Evolutionary conservation across 2,113 vertebrate genomes (phyloP), one percentile per base, ranked within the genome.

Genomic region (Pseudolaguvia tuberculata): DNA sequence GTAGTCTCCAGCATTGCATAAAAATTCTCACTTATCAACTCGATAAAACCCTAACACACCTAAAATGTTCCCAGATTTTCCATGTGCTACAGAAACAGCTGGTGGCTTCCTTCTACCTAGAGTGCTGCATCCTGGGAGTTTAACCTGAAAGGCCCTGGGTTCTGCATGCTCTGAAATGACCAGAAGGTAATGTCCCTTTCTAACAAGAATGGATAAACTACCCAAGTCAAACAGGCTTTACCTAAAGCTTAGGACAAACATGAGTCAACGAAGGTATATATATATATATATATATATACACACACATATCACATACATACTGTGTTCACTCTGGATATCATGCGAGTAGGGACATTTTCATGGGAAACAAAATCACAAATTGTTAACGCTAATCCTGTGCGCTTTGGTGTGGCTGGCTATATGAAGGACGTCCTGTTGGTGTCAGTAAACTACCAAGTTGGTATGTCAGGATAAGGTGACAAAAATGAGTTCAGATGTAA

Each of bases 141-240:
- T 45, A 0, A 70, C 23, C 69, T 63, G 50, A 56, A 82, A 20
- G 27, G 58, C 48, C 17, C 68, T 45, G 78, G 75, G 50, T 58
- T 48, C 12, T 27, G 39, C 58, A 6, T 21, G 75, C 80, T 76
- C 81, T 77, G 75, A 70, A 55, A 83, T 74, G 69, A 77, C 75
- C 70, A 84, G 83, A 81, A 73, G 75, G 77, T 6, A 81, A 89
- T 89, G 89, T 88, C 86, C 87, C 61, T 71, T 79, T 79, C 61
- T 66, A 58, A 77, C 86, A 73, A 80, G 62, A 66, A 62, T 70
- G 82, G 87, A 87, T 83, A 82, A 87, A 77, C 77, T 74, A 57
- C 48, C 45, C 4, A 50, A 70, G 71, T 20, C 27, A 69, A 82
- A 63, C 78, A 58, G 67, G 79, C 76, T 79, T 70, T 48, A 82